A percentile compares a stretch with the other conserved stretches of the same genome.
Evolutionary conservation across 2,888 invertebrate genomes (phyloP).

Genomic region (Phania funesta): DNA sequence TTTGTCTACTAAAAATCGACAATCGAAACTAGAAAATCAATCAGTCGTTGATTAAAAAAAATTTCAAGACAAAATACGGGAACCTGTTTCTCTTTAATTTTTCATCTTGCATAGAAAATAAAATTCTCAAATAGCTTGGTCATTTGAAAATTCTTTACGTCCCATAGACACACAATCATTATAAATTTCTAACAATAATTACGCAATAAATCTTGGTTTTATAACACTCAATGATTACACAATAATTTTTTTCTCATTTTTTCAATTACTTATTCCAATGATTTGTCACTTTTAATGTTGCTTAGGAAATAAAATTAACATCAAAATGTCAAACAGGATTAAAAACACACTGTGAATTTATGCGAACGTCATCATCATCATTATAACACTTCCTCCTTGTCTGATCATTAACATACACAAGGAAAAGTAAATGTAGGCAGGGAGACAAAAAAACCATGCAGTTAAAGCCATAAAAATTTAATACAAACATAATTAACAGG

Average conservation of each 20-base stretch:
- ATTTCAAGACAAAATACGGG: too few species aligned
- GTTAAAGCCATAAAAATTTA: conserved; percentile 39
- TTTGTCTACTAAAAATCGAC: too few species aligned
- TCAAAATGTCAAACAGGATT: conserved; percentile 49
- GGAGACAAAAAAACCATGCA: neutral
- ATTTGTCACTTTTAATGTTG: conserved; percentile 41
- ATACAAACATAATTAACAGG: conserved; percentile 62
- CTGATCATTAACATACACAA: neutral
- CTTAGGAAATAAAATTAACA: conserved; percentile 20
- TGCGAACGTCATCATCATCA: conserved; percentile 24
- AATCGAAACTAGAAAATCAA: too few species aligned
- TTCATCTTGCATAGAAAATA: too few species aligned
- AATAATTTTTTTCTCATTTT: neutral
- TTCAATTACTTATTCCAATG: conserved; percentile 1
- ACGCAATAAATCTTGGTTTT: neutral
- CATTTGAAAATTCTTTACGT: neutral
- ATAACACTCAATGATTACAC: neutral
- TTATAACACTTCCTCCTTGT: conserved; percentile 63
- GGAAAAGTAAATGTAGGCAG: neutral
- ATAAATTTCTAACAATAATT: neutral
- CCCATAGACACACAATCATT: neutral
- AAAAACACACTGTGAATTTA: conserved; percentile 39
- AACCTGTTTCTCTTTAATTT: too few species aligned
- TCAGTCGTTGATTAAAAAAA: too few species aligned
- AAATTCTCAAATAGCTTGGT: too few species aligned